These are phyloP conservation scores for Thysanoteuthis rhombus DNA, from an alignment of 2,888 invertebrate species.

Conservation along the genomic window DNA sequence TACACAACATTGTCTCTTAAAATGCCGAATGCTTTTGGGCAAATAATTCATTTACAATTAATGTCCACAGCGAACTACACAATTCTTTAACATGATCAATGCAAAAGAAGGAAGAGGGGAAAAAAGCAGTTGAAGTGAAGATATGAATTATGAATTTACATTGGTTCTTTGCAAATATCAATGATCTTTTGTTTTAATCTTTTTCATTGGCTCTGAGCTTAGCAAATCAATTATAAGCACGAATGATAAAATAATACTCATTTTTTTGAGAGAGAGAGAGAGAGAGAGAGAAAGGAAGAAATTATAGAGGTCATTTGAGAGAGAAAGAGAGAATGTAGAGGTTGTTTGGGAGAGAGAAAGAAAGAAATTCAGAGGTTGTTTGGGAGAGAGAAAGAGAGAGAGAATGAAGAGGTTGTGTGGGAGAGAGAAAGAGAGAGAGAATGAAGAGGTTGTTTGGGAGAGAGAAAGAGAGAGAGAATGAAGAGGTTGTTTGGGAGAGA, in stretches of 20 bases:
- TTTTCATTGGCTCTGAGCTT: background rate
- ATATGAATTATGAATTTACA: background rate
- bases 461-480: too few relatives aligned
- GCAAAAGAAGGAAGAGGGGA: background rate
- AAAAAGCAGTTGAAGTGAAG: background rate
- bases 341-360: too few relatives aligned
- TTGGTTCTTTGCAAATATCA: background rate
- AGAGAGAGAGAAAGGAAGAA: too few relatives aligned
- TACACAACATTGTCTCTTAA: background rate
- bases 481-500: too few relatives aligned
- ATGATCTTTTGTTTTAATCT: background rate
- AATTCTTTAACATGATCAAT: background rate
- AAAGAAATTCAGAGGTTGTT: background rate
- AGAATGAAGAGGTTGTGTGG: too few relatives aligned
- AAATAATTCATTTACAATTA: background rate
- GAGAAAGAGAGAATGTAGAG: too few relatives aligned
- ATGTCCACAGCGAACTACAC: background rate
- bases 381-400: too few relatives aligned
- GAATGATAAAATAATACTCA: background rate
- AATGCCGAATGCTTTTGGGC: background rate
- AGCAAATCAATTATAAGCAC: background rate
- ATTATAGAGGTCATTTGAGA: too few relatives aligned
- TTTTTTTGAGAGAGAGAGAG: background rate
- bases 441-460: background rate
- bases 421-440: too few relatives aligned